These are phyloP conservation scores for Anthoscopus minutus DNA, from an alignment of 2,113 vertebrate species.

Conservation along the genomic window DNA sequence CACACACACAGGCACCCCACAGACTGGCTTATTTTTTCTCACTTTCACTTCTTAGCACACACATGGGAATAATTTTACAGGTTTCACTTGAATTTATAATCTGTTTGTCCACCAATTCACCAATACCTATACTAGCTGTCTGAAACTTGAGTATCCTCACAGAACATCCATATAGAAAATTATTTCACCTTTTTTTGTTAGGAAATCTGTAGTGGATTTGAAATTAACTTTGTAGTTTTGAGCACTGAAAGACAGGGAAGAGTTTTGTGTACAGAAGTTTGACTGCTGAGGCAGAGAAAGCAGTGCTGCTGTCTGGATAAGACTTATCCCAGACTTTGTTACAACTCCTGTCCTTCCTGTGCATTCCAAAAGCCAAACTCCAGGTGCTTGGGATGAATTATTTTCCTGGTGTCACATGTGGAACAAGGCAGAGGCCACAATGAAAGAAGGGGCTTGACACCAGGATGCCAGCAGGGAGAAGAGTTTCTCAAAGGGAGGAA, in stretches of 20 bases:
- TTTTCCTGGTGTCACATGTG: not conserved
- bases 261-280: not conserved
- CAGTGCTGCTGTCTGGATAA: not conserved
- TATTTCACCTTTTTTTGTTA: not conserved
- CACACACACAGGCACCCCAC: not conserved
- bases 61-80: not conserved
- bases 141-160: not conserved
- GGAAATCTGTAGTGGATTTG: not conserved
- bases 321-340: not conserved
- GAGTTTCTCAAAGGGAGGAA: not conserved
- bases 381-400: not conserved
- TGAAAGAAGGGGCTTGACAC: not conserved
- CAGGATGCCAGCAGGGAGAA: not conserved
- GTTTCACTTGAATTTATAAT: not conserved
- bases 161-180: not conserved
- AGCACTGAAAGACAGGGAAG: not conserved
- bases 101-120: not conserved
- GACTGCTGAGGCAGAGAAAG: not conserved
- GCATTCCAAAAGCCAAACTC: not conserved
- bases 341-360: not conserved
- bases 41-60: not conserved
- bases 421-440: not conserved
- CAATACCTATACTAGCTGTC: not conserved
- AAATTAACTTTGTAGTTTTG: not conserved
- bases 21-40: not conserved